A percentile compares a stretch with the other conserved stretches of the same genome.
These are phyloP conservation scores for Azemiops feae DNA, from an alignment of 2,113 vertebrate genomes.

Conservation along the genomic window DNA sequence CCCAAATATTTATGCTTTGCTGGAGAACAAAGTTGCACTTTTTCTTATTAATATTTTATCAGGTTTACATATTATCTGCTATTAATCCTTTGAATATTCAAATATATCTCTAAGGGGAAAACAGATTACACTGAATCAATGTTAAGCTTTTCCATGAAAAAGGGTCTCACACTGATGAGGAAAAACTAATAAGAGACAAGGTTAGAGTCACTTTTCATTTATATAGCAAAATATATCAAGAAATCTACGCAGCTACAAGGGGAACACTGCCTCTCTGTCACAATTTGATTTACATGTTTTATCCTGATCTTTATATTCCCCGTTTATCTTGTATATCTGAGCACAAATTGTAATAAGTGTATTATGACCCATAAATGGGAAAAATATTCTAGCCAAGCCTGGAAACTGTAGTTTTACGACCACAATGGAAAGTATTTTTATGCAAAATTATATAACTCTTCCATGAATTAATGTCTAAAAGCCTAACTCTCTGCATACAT, in stretches of 20 bases:
- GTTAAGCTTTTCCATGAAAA: conserved; percentile 2
- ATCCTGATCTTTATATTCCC: conserved; percentile 1
- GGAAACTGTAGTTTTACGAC: background rate
- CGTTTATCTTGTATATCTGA: conserved; percentile 33
- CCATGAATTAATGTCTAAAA: conserved; percentile 16
- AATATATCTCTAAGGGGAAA: conserved; percentile 17
- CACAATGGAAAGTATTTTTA: conserved; percentile 19
- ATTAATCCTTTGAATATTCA: conserved; percentile 19
- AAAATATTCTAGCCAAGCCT: conserved; percentile 18
- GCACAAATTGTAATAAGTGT: conserved; percentile 4
- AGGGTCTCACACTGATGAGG: conserved; percentile 13
- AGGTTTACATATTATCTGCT: conserved; percentile 20
- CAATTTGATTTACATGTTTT: background rate
- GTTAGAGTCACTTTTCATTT: conserved; percentile 13
- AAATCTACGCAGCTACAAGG: conserved; percentile 23
- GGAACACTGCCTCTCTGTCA: background rate
- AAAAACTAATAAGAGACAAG: background rate
- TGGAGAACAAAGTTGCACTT: background rate
- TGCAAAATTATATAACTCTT: conserved; percentile 16
- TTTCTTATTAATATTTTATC: conserved; percentile 24
- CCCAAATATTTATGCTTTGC: background rate
- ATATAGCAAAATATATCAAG: background rate
- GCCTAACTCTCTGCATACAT: background rate
- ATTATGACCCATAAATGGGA: conserved; percentile 15
- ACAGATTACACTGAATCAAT: background rate